phyloP scores from a whole-genome alignment of 2,113 vertebrate genomes.

The Orycteropus afer region DNA sequence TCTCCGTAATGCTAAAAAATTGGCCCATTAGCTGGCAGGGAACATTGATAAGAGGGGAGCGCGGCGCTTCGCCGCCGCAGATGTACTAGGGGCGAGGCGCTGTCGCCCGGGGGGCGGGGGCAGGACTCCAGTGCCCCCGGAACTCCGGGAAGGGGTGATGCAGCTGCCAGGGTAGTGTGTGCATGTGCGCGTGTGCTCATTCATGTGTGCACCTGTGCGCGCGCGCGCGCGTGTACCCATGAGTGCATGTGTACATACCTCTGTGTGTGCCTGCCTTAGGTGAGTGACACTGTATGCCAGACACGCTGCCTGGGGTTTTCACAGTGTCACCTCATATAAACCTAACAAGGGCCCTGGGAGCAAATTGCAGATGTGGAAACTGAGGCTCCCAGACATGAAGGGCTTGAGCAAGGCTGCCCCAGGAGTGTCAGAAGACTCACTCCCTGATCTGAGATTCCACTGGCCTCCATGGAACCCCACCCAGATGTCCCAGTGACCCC shows the following conservation, averaged over 20 bases:
- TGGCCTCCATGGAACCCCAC: background rate
- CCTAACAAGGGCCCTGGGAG: background rate
- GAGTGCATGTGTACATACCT: background rate
- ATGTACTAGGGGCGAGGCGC: background rate
- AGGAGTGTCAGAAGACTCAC: background rate
- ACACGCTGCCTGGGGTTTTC: background rate
- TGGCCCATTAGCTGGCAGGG: constrained; percentile 82
- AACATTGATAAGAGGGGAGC: constrained; percentile 53
- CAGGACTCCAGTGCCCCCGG: background rate
- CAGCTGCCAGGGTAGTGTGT: too few relatives aligned
- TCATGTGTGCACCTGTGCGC: background rate
- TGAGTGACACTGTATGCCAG: background rate
- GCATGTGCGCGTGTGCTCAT: background rate
- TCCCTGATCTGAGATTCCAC: background rate
- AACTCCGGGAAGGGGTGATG: background rate
- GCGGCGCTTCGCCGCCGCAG: background rate
- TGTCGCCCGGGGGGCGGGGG: background rate
- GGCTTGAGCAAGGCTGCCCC: background rate
- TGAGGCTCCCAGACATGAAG: background rate
- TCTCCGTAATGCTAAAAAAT: constrained; percentile 84
- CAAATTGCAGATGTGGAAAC: background rate
- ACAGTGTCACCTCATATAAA: background rate
- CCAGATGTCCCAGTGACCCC: background rate
- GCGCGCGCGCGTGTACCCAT: background rate
- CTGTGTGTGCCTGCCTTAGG: too few relatives aligned